These are phyloP conservation scores for Diachasma alloeum DNA, from an alignment of 1,140 invertebrate genomes.

Conservation along the genomic window DNA sequence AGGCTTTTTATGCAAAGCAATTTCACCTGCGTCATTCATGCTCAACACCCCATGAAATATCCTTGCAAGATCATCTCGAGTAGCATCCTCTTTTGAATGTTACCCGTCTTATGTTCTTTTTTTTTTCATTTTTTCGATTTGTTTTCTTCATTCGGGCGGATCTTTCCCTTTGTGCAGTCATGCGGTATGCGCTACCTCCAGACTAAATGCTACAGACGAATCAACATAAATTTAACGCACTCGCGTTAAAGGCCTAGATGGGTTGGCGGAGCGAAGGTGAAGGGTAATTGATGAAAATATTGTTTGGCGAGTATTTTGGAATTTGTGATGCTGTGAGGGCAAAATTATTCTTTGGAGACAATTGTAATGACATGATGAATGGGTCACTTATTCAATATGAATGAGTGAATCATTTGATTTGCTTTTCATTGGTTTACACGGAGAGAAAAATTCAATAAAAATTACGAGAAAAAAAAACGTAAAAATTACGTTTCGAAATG, in stretches of 20 bases:
- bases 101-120: neutral
- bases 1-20: slow-evolving; percentile 22
- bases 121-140: slow-evolving; percentile 2
- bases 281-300: neutral
- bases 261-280: neutral
- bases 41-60: slow-evolving; percentile 9
- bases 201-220: neutral
- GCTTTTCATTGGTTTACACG: too few relatives aligned
- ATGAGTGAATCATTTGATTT: too few relatives aligned
- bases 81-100: neutral
- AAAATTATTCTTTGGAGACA: too few relatives aligned
- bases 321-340: too few relatives aligned
- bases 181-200: neutral
- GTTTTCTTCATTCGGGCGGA: neutral
- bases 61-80: slow-evolving; percentile 13
- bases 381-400: too few relatives aligned
- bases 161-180: slow-evolving; percentile 6
- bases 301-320: too few relatives aligned
- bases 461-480: too few relatives aligned
- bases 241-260: neutral
- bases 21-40: slow-evolving; percentile 24
- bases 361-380: too few relatives aligned
- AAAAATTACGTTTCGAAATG: too few relatives aligned
- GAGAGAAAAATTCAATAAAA: too few relatives aligned
- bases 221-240: slow-evolving; percentile 20